A percentile compares a stretch with the other conserved stretches of the same genome.
Conservation (phyloP, 2,888 invertebrate genomes). For the Cloeon dipterum region DNA sequence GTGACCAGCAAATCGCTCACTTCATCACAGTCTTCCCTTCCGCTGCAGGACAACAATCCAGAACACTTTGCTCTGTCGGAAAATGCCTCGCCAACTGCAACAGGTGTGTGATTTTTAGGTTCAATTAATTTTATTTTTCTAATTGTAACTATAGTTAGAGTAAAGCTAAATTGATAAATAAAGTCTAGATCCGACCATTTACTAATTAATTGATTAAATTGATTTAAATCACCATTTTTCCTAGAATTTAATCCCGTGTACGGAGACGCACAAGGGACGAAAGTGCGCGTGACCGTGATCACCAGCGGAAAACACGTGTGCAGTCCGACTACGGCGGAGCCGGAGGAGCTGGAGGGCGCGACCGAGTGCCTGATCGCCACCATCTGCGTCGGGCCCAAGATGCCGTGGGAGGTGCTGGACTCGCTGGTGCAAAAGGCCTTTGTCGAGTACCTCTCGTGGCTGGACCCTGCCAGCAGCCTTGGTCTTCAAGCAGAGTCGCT, state of each 20-base stretch:
- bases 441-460: conserved; percentile 78
- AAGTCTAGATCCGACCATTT: too few species aligned
- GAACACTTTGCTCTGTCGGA: too few species aligned
- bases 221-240: too few species aligned
- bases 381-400: conserved; percentile 76
- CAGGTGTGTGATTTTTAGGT: too few species aligned
- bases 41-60: too few species aligned
- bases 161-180: too few species aligned
- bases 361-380: conserved; percentile 61
- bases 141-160: too few species aligned
- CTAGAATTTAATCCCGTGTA: conserved; percentile 7
- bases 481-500: conserved; percentile 69
- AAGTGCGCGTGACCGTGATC: conserved; percentile 70
- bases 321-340: conserved; percentile 1
- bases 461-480: conserved; percentile 79
- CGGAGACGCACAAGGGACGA: conserved; percentile 53
- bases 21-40: conserved; percentile 27
- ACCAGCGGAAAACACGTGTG: conserved; percentile 28
- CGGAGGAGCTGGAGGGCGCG: conserved; percentile 17
- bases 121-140: too few species aligned
- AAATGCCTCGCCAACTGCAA: too few species aligned
- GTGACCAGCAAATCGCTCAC: conserved; percentile 34
- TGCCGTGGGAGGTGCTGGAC: conserved; percentile 87
- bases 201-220: too few species aligned
- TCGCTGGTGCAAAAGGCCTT: conserved; percentile 76